Evolutionary conservation across 2,113 vertebrate species (phyloP).

Genomic region (Porphyrio hochstetteri): DNA sequence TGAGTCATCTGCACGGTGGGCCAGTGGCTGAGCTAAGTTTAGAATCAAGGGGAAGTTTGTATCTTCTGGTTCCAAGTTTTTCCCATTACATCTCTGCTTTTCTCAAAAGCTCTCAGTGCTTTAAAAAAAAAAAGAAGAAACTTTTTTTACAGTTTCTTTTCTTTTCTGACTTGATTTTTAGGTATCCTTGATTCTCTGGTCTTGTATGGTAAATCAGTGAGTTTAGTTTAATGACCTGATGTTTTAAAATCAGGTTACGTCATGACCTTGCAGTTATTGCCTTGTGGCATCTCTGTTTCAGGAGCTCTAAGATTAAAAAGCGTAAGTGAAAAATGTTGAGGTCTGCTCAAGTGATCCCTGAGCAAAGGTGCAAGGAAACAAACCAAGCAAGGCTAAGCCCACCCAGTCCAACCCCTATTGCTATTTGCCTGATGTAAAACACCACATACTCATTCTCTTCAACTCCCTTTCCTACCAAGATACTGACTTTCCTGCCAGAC

Average conservation of each 20-base stretch:
- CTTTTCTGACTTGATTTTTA: not conserved
- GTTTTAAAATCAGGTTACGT: not conserved
- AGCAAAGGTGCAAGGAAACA: not conserved
- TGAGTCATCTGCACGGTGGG: constrained; percentile 79
- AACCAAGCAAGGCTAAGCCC: not conserved
- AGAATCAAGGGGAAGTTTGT: constrained; percentile 70
- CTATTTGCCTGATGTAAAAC: fast-evolving
- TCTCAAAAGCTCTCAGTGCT: constrained; percentile 2
- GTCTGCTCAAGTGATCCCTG: not conserved
- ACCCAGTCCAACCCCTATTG: not conserved
- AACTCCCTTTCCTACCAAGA: not conserved
- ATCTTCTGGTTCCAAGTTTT: constrained; percentile 64
- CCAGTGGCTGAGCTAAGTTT: constrained; percentile 80
- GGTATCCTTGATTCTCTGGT: not conserved
- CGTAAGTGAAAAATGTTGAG: not conserved
- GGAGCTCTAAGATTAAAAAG: not conserved
- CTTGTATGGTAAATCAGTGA: not conserved
- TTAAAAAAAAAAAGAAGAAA: not conserved
- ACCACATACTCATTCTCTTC: not conserved
- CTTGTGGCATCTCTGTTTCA: not conserved
- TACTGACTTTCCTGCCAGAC: not conserved
- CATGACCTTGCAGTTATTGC: not conserved
- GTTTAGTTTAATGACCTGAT: not conserved
- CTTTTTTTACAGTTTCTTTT: not conserved
- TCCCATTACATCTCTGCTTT: constrained; percentile 55